Conservation (phyloP, 2,888 invertebrate species). For the Noctua janthina region DNA sequence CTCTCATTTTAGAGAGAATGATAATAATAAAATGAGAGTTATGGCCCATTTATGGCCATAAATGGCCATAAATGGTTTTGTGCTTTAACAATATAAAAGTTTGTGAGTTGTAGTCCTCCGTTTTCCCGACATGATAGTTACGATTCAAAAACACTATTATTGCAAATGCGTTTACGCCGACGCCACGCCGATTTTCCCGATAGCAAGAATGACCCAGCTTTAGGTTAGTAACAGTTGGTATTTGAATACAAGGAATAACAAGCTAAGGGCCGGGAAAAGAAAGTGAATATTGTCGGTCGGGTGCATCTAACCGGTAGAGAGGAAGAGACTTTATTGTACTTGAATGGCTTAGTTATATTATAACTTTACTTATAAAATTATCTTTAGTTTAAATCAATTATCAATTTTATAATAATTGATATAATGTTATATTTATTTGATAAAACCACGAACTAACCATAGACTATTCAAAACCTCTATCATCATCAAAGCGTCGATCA, state of each 20-base stretch:
- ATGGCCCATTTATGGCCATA: too few species aligned
- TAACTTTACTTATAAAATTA: neutral
- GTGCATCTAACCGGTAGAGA: neutral
- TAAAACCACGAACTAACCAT: conserved; percentile 36
- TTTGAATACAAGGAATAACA: neutral
- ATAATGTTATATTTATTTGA: neutral
- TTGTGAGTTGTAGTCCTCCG: too few species aligned
- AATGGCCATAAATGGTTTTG: too few species aligned
- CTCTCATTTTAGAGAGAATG: too few species aligned
- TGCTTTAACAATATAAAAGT: too few species aligned
- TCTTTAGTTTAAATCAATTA: neutral
- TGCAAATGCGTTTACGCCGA: too few species aligned
- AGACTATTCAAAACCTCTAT: conserved; percentile 55
- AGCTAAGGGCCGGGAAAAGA: neutral
- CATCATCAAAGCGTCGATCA: conserved; percentile 66
- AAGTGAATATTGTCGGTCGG: neutral
- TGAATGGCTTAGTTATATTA: neutral
- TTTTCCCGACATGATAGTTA: too few species aligned
- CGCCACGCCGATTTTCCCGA: too few species aligned
- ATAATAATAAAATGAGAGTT: too few species aligned
- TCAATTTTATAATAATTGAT: neutral
- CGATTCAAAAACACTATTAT: too few species aligned
- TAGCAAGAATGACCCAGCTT: too few species aligned
- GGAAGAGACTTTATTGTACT: neutral
- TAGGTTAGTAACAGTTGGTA: too few species aligned